Conservation (phyloP, 2,113 vertebrate species). For the Forbesichthys agassizii region DNA sequence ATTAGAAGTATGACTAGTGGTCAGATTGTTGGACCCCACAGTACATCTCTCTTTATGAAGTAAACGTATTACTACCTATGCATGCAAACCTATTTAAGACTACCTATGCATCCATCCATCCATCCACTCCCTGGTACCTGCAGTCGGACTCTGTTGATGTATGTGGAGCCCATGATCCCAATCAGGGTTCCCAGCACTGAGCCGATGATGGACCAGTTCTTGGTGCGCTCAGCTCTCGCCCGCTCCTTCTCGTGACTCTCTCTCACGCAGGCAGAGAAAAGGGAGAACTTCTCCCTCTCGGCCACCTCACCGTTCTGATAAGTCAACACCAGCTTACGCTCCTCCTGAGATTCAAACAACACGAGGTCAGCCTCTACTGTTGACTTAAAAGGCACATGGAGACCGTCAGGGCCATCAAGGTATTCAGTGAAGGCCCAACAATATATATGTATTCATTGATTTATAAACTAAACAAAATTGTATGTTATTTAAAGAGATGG, state of each 20-base stretch:
- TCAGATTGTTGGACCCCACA: too few relatives aligned
- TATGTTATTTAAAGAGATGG: too few relatives aligned
- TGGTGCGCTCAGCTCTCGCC: slow-evolving; percentile 90
- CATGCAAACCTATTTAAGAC: background rate
- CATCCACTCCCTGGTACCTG: slow-evolving; percentile 67
- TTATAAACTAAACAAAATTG: too few relatives aligned
- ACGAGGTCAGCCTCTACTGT: background rate
- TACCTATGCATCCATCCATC: too few relatives aligned
- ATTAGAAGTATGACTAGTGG: too few relatives aligned
- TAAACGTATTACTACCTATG: background rate
- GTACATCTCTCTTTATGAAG: too few relatives aligned
- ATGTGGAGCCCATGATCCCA: slow-evolving; percentile 94
- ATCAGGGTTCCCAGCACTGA: slow-evolving; percentile 92
- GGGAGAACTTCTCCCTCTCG: slow-evolving; percentile 89
- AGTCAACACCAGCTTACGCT: slow-evolving; percentile 82
- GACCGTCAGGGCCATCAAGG: background rate
- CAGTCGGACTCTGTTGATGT: slow-evolving; percentile 91
- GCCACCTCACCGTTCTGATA: slow-evolving; percentile 82
- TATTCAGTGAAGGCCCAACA: too few relatives aligned
- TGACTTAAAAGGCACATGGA: background rate
- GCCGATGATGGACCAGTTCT: slow-evolving; percentile 97
- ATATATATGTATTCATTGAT: too few relatives aligned
- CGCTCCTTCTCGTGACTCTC: slow-evolving; percentile 96
- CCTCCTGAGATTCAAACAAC: slow-evolving; percentile 78
- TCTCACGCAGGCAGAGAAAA: slow-evolving; percentile 90